These are phyloP conservation scores for Amiota mariae DNA, from an alignment of 2,888 invertebrate genomes.

Conservation along the genomic window DNA sequence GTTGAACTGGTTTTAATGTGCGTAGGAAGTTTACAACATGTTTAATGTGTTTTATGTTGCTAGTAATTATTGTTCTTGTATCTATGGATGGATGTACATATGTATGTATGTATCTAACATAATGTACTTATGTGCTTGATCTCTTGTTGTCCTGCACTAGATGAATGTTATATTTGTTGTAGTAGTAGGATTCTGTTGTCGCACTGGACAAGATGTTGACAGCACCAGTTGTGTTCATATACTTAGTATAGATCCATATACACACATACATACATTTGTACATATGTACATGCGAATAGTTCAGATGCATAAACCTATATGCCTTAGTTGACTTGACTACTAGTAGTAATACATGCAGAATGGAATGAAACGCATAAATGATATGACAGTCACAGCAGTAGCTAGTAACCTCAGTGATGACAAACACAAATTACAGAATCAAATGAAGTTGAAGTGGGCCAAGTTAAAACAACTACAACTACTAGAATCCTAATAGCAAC, in stretches of 20 bases:
- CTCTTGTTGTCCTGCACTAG: constrained; percentile 9
- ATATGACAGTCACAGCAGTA: constrained; percentile 9
- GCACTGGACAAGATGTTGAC: constrained; percentile 49
- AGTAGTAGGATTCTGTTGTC: constrained; percentile 33
- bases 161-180: constrained; percentile 23
- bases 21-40: constrained; percentile 50
- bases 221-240: constrained; percentile 30
- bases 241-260: constrained; percentile 24
- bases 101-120: background rate
- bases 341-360: constrained; percentile 32
- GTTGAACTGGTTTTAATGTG: constrained; percentile 15
- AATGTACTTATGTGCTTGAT: constrained; percentile 34
- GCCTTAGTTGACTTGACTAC: background rate
- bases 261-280: background rate
- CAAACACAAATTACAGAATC: constrained; percentile 3
- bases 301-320: constrained; percentile 40
- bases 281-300: constrained; percentile 6
- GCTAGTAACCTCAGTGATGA: background rate
- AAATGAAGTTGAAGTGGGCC: constrained; percentile 1
- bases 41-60: constrained; percentile 55
- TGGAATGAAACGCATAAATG: background rate
- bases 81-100: background rate
- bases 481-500: background rate
- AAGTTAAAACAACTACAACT: background rate
- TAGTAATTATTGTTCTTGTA: constrained; percentile 37